Conservation (phyloP, 2,797 vertebrate species). For the Loriculus beryllinus region DNA sequence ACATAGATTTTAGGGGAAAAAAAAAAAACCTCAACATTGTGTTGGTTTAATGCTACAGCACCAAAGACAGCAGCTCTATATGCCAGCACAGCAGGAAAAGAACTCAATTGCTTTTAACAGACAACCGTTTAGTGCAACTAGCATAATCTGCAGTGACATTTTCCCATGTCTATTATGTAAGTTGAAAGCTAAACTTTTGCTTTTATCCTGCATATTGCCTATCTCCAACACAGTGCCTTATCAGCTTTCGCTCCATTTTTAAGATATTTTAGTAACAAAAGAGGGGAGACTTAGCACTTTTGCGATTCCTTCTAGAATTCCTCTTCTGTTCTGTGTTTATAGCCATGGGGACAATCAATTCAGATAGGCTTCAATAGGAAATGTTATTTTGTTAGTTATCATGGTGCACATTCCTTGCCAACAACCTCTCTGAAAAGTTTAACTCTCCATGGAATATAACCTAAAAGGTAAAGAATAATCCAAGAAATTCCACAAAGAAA, state of each 20-base stretch:
- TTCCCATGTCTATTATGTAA: conserved; percentile 38
- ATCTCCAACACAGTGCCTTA: not conserved
- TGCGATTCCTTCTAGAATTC: not conserved
- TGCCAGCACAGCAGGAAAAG: conserved; percentile 18
- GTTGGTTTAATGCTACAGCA: not conserved
- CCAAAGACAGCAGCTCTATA: not conserved
- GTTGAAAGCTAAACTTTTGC: conserved; percentile 4
- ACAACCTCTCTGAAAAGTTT: not conserved
- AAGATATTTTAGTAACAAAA: not conserved
- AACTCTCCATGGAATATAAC: not conserved
- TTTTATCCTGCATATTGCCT: not conserved
- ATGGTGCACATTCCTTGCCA: not conserved
- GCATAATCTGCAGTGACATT: conserved; percentile 28
- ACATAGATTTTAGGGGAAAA: not conserved
- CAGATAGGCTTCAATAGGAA: not conserved
- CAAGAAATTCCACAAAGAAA: not conserved
- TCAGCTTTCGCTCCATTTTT: not conserved
- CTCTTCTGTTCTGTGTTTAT: not conserved
- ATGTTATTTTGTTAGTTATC: not conserved
- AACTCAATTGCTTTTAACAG: conserved; percentile 36
- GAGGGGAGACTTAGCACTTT: not conserved
- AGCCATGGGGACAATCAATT: not conserved
- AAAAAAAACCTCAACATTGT: not conserved
- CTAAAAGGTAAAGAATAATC: not conserved
- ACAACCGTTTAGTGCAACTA: conserved; percentile 32